A percentile compares a stretch with the other conserved stretches of the same genome.
These are phyloP conservation scores for Choloepus didactylus DNA, from an alignment of 2,797 vertebrate genomes.

Conservation along the genomic window DNA sequence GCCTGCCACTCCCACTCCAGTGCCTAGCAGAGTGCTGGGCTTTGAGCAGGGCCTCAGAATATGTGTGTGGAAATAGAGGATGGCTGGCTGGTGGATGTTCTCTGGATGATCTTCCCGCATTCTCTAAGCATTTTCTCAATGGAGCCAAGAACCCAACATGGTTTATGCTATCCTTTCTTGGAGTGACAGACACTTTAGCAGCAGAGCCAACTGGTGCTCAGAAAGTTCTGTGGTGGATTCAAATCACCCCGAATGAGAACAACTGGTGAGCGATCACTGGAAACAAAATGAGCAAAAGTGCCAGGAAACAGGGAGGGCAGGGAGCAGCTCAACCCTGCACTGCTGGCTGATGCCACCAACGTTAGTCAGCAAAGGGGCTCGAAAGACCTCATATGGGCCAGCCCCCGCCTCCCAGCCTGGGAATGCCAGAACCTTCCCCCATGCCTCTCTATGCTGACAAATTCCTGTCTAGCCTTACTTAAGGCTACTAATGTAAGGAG, in stretches of 20 bases:
- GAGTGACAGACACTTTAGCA: neutral
- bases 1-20: neutral
- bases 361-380: neutral
- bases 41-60: neutral
- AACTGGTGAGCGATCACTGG: neutral
- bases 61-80: neutral
- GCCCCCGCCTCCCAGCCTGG: neutral
- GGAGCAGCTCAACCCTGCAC: neutral
- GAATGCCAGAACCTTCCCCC: neutral
- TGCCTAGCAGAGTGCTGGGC: neutral
- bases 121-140: neutral
- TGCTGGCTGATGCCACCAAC: neutral
- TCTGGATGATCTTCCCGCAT: neutral
- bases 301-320: neutral
- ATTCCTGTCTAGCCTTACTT: neutral
- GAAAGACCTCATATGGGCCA: neutral
- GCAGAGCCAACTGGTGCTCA: neutral
- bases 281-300: neutral
- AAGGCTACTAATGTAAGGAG: neutral
- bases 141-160: neutral
- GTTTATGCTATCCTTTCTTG: too few species aligned
- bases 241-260: neutral
- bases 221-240: neutral
- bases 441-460: neutral
- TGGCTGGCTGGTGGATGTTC: neutral